Evolutionary conservation across 2,113 vertebrate genomes (phyloP), one percentile per base, ranked within the genome.

Genomic region (Grallaria varia): DNA sequence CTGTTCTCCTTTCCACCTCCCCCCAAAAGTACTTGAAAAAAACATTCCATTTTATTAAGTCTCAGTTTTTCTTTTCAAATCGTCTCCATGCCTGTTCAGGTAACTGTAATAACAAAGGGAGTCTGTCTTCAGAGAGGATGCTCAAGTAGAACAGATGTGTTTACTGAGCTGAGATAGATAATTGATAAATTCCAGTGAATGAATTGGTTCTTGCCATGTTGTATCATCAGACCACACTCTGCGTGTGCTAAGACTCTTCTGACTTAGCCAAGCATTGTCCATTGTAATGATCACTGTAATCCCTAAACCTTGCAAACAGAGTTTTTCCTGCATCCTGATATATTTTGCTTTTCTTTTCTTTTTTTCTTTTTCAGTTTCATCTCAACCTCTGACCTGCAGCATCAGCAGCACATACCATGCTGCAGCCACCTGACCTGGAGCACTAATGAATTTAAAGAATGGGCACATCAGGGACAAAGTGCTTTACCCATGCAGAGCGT

Each of bases 351-450:
- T 44, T 49, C 13, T 40, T 53, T 55, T 25, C 2, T 33, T 47
- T 30, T 62, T 31, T 31, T 55, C 47, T 25, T 3, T 14, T 50
- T 30, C 95, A 99, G 98, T 91, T 97, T 96, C 10, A 82, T 98
- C 63, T 98, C 98, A 1, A 49, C 98, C 68, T 98, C 98, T 1
- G 97, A 99, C 87, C 97, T 99, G 16, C 60, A 97, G 14, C 95
- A 88, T 42, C 97, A 94, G 67, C 99, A 99, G 80, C 79, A 24
- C 11, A 18, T 96, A 20, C 95, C 98, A 0, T 99, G 99, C 73
- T 98, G 98, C 95, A 98, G 98, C 93, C 98, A 98, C 78, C 82
- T 98, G 83, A 98, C 96, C 64, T 99, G 98, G 98, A 98, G 95
- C 97, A 98, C 98, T 71, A 96, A 88, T 86, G 96, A 98, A 71